Evolutionary conservation across 2,113 vertebrate species (phyloP).

Genomic region (Asarcornis scutulata): DNA sequence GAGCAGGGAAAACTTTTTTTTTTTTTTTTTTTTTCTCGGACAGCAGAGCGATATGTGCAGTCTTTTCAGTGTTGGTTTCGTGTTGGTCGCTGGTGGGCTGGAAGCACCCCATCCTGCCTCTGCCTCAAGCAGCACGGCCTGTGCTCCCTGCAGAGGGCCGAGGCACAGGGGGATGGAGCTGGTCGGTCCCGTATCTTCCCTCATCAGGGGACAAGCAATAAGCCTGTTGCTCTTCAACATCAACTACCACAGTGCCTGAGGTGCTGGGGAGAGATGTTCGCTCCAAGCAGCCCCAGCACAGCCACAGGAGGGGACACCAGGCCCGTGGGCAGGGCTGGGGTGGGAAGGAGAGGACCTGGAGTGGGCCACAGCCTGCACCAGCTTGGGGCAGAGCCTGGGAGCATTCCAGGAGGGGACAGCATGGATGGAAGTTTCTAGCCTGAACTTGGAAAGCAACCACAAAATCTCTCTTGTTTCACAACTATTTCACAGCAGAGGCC

Average conservation of each 20-base stretch:
- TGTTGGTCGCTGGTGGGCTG: background rate
- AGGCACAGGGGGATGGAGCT: background rate
- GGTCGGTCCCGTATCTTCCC: background rate
- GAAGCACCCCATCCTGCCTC: background rate
- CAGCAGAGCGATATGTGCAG: accelerated
- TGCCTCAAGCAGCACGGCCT: accelerated
- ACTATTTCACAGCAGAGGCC: background rate
- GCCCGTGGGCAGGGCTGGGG: background rate
- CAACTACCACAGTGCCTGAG: background rate
- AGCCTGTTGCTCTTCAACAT: background rate
- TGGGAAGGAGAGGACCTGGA: background rate
- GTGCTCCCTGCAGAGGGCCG: background rate
- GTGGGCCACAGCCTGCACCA: no score
- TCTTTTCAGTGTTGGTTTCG: background rate
- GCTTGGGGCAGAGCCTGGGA: background rate
- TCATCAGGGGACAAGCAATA: background rate
- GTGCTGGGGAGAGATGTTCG: background rate
- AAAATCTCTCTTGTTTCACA: background rate
- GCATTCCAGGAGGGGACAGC: background rate
- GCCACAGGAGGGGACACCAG: background rate
- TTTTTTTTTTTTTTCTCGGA: no score
- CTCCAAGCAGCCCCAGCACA: no score
- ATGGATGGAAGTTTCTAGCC: background rate
- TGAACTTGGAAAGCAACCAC: background rate
- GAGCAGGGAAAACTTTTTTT: background rate